Percentiles rank a stretch among this genome's conserved stretches.
These are phyloP conservation scores for Melipona bicolor DNA, from an alignment of 2,888 invertebrate species.

Conservation along the genomic window DNA sequence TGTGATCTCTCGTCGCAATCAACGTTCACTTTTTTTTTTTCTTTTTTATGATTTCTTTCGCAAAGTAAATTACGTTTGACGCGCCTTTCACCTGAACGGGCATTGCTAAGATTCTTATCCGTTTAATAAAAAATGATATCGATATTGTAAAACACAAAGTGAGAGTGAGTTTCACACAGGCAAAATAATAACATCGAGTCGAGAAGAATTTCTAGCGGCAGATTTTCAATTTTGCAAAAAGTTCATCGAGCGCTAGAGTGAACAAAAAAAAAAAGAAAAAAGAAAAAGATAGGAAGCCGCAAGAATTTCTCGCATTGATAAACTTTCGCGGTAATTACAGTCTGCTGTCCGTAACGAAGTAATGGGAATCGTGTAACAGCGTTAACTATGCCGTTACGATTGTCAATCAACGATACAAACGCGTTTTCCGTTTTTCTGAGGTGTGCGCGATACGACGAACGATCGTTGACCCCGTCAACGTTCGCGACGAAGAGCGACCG, in stretches of 20 bases:
- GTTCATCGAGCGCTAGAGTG: background rate
- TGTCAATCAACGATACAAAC: slow-evolving; percentile 37
- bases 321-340: slow-evolving; percentile 57
- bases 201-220: no score
- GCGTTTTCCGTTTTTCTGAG: slow-evolving; percentile 45
- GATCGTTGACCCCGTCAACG: slow-evolving; percentile 59
- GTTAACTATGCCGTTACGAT: slow-evolving; percentile 39
- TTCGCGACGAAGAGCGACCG: slow-evolving; percentile 40
- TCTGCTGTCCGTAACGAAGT: slow-evolving; percentile 42
- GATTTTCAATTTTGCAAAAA: no score
- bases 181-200: background rate
- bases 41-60: background rate
- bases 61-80: slow-evolving; percentile 9
- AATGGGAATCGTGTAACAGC: slow-evolving; percentile 51
- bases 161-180: background rate
- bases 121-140: background rate
- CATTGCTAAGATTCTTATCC: background rate
- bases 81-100: slow-evolving; percentile 28
- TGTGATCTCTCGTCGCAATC: slow-evolving; percentile 38
- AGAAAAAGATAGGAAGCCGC: slow-evolving; percentile 14
- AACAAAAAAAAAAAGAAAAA: background rate
- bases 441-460: slow-evolving; percentile 40
- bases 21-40: slow-evolving; percentile 30
- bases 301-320: slow-evolving; percentile 51
- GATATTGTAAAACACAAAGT: background rate